Evolutionary conservation across 2,888 invertebrate species (phyloP).

Genomic region (Drosophila gaucha): DNA sequence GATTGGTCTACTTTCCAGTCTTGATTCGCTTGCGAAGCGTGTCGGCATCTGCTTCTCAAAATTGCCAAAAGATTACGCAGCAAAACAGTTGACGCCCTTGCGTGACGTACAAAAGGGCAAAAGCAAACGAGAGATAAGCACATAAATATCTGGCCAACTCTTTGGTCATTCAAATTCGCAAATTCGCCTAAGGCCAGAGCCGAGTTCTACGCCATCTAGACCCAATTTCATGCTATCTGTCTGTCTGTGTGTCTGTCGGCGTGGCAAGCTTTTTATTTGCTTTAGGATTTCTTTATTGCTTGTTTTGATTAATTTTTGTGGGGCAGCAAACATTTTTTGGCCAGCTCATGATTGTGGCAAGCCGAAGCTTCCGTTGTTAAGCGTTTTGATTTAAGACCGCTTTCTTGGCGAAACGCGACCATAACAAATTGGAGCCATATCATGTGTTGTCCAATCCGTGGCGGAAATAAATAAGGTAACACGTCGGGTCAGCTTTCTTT

Average conservation of each 20-base stretch:
- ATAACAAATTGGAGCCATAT: constrained; percentile 60
- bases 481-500: constrained; percentile 63
- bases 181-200: constrained; percentile 35
- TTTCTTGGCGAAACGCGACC: constrained; percentile 52
- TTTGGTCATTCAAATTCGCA: constrained; percentile 62
- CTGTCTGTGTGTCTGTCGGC: constrained; percentile 38
- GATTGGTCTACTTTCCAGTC: constrained; percentile 68
- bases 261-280: constrained; percentile 70
- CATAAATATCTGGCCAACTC: constrained; percentile 36
- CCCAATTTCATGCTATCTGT: constrained; percentile 67
- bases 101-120: constrained; percentile 25
- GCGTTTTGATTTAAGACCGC: constrained; percentile 74
- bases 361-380: constrained; percentile 74
- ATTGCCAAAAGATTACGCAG: constrained; percentile 59
- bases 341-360: constrained; percentile 42
- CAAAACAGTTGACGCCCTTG: constrained; percentile 64
- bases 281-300: constrained; percentile 75
- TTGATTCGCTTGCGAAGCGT: constrained; percentile 41
- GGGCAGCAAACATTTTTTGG: constrained; percentile 35
- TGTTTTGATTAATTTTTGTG: constrained; percentile 69
- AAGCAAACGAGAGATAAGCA: constrained; percentile 7
- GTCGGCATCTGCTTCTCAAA: constrained; percentile 40
- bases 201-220: constrained; percentile 58
- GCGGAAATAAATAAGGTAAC: constrained; percentile 66
- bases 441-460: constrained; percentile 57